Percentiles rank a stretch among this genome's conserved stretches.
Conservation (phyloP, 2,113 vertebrate genomes). For the Xyliphius kryptos region DNA sequence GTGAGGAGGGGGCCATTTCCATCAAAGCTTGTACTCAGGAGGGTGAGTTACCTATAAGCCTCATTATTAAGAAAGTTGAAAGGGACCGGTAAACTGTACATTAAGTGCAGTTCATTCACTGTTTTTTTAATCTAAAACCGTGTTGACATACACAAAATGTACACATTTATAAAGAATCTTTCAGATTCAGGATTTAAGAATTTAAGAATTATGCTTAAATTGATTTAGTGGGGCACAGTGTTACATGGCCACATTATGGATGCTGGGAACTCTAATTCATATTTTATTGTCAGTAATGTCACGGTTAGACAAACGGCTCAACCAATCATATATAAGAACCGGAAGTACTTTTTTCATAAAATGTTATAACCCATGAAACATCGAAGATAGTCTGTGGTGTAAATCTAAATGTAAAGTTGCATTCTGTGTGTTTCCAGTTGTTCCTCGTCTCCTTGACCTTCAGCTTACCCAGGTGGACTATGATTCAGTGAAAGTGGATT, state of each 20-base stretch:
- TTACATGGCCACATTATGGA: background rate
- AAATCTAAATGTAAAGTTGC: background rate
- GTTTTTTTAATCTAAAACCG: too few species aligned
- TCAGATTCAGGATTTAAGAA: background rate
- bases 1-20: conserved; percentile 74
- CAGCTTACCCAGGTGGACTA: conserved; percentile 38
- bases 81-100: too few species aligned
- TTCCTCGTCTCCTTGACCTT: conserved; percentile 50
- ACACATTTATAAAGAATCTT: background rate
- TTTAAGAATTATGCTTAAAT: background rate
- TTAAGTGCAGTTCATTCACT: too few species aligned
- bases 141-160: too few species aligned
- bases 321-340: background rate
- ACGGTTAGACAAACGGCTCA: too few species aligned
- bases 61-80: too few species aligned
- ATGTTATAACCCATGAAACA: too few species aligned
- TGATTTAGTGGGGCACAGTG: background rate
- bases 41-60: conserved; percentile 46
- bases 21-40: conserved; percentile 78
- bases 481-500: conserved; percentile 55
- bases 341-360: too few species aligned
- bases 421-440: conserved; percentile 19
- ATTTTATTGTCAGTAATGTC: too few species aligned
- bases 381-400: background rate
- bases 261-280: too few species aligned